Evolutionary conservation across 2,888 invertebrate species (phyloP), one percentile per base, ranked within the genome.

Genomic region (Epinotia brunnichana): DNA sequence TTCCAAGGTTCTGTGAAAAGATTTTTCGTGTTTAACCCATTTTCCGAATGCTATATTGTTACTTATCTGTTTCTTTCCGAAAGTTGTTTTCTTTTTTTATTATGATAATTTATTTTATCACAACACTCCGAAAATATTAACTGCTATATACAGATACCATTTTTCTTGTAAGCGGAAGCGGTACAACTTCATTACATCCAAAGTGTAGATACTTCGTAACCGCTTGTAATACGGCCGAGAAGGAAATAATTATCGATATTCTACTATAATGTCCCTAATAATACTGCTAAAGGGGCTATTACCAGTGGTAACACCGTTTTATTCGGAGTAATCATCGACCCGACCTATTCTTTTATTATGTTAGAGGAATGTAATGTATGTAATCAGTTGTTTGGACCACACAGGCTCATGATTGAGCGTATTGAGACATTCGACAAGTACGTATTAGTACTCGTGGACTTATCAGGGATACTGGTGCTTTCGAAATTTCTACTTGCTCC

Each of bases 251-350:
- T 86, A 86, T 84, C 82, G 82, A 84, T 84, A 84, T 86, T 85
- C 83, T 85, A 80, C 83, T 85, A 80, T 90, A 89, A 89, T 87
- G 81, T 79, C 80, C 80, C 79, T 87, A 85, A 87, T 90, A 87
- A 87, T 85, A 82, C 85, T 90, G 86, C 89, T 91, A 89, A 91
- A 85, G 87, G 83, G 83, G 78, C 85, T 83, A 92, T 93, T 92
- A 92, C 86, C 81, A 81, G 89, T 87, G 84, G 89, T 86, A 89
- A 86, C 83, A 85, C 81, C 84, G 84, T 83, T 87, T 84, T 83
- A 84, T 85, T 86, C 81, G 78, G 75, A 83, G 83, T 91, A 91
- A 92, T 91, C 85, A 87, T 84, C 85, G 88, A 84, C 86, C 85
- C 90, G 85, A 90, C 54, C 51, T 63, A 69, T 69, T 73, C 73